phyloP scores from a whole-genome alignment of 2,888 invertebrate genomes.

The Nineta flava region DNA sequence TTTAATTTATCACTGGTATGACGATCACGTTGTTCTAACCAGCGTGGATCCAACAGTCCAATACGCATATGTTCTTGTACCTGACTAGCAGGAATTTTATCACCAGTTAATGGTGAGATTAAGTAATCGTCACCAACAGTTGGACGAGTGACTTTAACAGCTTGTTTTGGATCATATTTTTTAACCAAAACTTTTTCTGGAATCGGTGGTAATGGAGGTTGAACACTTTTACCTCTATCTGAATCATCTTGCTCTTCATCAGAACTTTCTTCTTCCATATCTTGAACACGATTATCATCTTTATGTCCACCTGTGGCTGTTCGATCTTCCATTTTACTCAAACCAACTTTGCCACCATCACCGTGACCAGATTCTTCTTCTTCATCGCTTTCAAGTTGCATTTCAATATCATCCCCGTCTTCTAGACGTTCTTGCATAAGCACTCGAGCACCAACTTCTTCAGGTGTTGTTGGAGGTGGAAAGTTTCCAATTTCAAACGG shows the following conservation, averaged over 20 bases:
- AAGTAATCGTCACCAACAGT: conserved; percentile 72
- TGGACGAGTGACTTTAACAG: conserved; percentile 40
- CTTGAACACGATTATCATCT: conserved; percentile 54
- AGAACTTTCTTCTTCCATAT: conserved; percentile 84
- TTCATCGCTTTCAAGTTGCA: conserved; percentile 79
- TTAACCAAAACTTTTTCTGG: conserved; percentile 90
- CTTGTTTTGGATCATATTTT: conserved; percentile 91
- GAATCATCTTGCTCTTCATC: conserved; percentile 43
- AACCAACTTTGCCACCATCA: conserved; percentile 31
- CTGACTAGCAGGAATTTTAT: conserved; percentile 92
- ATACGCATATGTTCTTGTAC: conserved; percentile 97
- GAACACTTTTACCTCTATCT: conserved; percentile 29
- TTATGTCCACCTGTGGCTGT: conserved; percentile 31
- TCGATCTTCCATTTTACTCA: conserved; percentile 52
- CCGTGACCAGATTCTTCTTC: conserved; percentile 25
- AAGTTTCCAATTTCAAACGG: conserved; percentile 91
- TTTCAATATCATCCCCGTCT: conserved; percentile 71
- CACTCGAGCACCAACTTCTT: conserved; percentile 90
- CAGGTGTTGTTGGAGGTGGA: conserved; percentile 92
- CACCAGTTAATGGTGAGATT: conserved; percentile 96
- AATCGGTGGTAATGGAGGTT: conserved; percentile 62
- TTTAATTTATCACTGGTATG: conserved; percentile 86
- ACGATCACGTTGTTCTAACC: conserved; percentile 94
- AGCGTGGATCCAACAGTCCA: conserved; percentile 87
- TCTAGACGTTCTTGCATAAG: conserved; percentile 73